Conservation (phyloP, 2,113 vertebrate species). For the Micronycteris hirsuta region DNA sequence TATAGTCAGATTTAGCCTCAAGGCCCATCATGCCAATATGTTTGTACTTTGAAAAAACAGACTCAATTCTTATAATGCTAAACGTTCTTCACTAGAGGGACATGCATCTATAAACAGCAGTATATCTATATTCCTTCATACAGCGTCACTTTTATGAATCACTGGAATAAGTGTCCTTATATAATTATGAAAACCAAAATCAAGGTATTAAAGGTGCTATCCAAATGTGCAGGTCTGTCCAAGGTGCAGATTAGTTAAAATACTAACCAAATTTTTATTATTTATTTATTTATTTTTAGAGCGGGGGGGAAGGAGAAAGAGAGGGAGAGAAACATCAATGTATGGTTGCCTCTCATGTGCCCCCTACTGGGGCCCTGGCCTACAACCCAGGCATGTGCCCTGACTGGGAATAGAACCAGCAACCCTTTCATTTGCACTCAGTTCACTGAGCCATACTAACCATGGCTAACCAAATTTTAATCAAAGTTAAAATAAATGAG, state of each 20-base stretch:
- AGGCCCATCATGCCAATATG: neutral
- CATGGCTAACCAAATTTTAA: neutral
- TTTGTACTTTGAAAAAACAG: constrained; percentile 18
- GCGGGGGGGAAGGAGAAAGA: no score
- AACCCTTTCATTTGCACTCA: no score
- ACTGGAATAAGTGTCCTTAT: neutral
- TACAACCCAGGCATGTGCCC: no score
- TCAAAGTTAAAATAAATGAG: constrained; percentile 7
- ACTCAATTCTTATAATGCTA: constrained; percentile 8
- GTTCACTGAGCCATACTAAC: no score
- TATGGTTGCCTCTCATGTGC: no score
- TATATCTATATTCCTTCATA: neutral
- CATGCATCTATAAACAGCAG: neutral
- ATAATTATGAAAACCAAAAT: neutral
- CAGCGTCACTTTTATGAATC: neutral
- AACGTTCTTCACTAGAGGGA: neutral
- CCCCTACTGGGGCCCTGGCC: no score
- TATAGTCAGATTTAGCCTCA: neutral
- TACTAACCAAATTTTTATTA: neutral
- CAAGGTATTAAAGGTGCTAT: neutral
- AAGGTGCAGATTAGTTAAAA: constrained; percentile 9
- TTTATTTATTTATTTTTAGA: no score
- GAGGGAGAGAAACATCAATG: no score
- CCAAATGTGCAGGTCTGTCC: no score
- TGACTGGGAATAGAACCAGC: no score